phyloP scores from a whole-genome alignment of 2,888 invertebrate species.

The Lasioglossum morio region DNA sequence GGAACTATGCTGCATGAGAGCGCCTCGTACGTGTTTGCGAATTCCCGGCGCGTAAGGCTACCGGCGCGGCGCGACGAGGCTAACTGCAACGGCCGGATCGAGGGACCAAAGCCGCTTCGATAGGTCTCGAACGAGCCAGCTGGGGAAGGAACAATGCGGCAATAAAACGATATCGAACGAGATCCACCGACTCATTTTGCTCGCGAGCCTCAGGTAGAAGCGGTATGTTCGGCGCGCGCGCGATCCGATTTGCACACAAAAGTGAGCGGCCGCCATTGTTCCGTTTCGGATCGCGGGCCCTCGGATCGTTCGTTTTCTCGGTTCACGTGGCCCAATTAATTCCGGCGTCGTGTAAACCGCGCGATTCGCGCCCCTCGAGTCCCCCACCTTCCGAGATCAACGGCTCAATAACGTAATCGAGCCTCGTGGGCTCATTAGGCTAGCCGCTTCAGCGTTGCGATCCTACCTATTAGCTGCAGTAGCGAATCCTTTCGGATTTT shows the following conservation, averaged over 20 bases:
- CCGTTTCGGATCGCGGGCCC: constrained; percentile 9
- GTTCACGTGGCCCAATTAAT: constrained; percentile 47
- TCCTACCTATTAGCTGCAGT: background rate
- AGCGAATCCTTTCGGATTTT: background rate
- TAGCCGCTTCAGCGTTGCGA: background rate
- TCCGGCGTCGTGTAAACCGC: constrained; percentile 29
- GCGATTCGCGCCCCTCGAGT: constrained; percentile 19
- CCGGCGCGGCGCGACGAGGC: background rate
- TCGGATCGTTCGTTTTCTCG: constrained; percentile 26
- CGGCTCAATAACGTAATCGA: constrained; percentile 3
- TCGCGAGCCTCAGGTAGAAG: background rate
- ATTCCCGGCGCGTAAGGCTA: constrained; percentile 21
- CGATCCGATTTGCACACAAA: constrained; percentile 46
- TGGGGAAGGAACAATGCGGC: constrained; percentile 20
- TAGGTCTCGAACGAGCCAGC: background rate
- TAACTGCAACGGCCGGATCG: constrained; percentile 1
- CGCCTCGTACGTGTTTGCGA: background rate
- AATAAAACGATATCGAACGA: constrained; percentile 29
- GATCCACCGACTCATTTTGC: constrained; percentile 1
- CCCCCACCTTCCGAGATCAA: background rate
- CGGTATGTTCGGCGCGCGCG: background rate
- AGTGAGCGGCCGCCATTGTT: constrained; percentile 46
- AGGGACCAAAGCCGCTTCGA: background rate
- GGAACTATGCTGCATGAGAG: background rate
- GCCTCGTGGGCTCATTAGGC: background rate